phyloP scores from a whole-genome alignment of 2,888 invertebrate species.

The Sialis lutaria region DNA sequence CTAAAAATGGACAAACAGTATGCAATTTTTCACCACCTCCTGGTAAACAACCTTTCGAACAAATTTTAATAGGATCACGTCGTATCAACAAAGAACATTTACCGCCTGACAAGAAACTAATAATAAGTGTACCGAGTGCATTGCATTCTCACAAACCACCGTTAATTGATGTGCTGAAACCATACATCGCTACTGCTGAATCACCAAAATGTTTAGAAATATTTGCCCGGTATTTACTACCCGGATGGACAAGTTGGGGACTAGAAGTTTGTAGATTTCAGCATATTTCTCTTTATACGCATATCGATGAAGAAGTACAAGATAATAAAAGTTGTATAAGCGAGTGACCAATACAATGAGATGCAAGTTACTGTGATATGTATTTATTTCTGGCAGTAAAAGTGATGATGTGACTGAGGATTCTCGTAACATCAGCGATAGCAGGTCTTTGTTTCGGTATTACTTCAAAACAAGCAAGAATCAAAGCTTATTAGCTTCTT shows the following conservation, averaged over 20 bases:
- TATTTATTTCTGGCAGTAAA: no score
- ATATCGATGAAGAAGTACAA: neutral
- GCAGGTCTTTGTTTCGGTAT: no score
- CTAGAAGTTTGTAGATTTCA: conserved; percentile 74
- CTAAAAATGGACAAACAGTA: conserved; percentile 46
- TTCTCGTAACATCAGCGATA: no score
- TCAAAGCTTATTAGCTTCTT: no score
- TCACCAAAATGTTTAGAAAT: conserved; percentile 61
- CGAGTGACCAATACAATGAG: no score
- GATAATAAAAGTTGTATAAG: neutral
- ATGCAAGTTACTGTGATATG: no score
- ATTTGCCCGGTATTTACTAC: conserved; percentile 79
- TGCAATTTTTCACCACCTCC: conserved; percentile 44
- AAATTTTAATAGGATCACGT: conserved; percentile 43
- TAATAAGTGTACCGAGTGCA: conserved; percentile 77
- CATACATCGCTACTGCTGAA: conserved; percentile 34
- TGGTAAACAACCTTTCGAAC: conserved; percentile 81
- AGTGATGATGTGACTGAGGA: no score
- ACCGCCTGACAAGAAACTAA: conserved; percentile 33
- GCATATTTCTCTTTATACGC: conserved; percentile 24
- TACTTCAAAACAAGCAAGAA: no score
- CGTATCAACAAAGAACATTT: conserved; percentile 10
- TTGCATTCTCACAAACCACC: conserved; percentile 95
- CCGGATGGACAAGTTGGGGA: conserved; percentile 73
- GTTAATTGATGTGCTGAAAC: conserved; percentile 45